These are phyloP conservation scores for Dysdera silvatica DNA, from an alignment of 1,140 invertebrate genomes.

Conservation along the genomic window DNA sequence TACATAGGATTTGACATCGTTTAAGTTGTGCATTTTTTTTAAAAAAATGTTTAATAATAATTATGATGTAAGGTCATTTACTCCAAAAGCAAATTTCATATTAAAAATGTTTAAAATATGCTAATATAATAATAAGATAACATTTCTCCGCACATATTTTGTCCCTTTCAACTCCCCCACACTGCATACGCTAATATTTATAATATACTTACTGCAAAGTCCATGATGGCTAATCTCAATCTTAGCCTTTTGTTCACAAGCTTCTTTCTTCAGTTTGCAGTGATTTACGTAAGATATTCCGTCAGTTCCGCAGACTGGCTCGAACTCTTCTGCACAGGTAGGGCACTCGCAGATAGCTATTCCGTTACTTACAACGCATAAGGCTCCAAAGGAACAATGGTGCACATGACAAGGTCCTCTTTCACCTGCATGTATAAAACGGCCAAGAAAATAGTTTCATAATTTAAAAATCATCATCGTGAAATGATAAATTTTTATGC, in stretches of 20 bases:
- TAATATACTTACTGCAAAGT: conserved; percentile 61
- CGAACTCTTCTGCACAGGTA: conserved; percentile 70
- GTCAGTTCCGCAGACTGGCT: conserved; percentile 76
- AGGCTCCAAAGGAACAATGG: conserved; percentile 64
- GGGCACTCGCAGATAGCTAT: conserved; percentile 73
- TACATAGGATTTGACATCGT: too few species aligned
- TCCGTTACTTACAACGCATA: conserved; percentile 62
- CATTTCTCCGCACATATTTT: too few species aligned
- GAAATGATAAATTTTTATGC: too few species aligned
- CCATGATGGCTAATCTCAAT: conserved; percentile 68
- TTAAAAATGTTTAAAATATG: neutral
- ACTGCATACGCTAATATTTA: too few species aligned
- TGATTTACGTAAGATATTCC: conserved; percentile 79
- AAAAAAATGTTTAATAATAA: too few species aligned
- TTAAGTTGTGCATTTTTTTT: too few species aligned
- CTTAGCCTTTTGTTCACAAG: conserved; percentile 61
- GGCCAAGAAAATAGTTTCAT: neutral
- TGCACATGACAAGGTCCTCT: conserved; percentile 57
- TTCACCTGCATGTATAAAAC: conserved; percentile 25
- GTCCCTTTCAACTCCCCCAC: too few species aligned
- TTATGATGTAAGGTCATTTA: too few species aligned
- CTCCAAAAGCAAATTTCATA: too few species aligned
- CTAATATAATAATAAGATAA: neutral
- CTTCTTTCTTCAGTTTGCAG: conserved; percentile 69
- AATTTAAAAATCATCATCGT: too few species aligned